Evolutionary conservation across 2,888 invertebrate species (phyloP).

Genomic region (Hyles lineata): DNA sequence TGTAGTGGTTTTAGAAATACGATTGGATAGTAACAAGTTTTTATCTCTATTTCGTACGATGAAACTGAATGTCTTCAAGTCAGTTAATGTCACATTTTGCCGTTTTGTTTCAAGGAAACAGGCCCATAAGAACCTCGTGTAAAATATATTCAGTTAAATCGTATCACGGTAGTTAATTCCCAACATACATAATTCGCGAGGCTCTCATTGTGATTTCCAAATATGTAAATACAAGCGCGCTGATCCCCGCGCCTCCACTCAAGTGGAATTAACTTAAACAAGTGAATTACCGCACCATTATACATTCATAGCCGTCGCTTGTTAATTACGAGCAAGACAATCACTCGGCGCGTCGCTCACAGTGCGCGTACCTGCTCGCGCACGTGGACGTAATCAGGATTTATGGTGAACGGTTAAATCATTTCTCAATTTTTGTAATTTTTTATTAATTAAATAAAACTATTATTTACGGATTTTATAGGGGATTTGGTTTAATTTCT

Average conservation of each 20-base stretch:
- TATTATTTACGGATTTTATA: too few relatives aligned
- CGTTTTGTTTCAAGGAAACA: too few relatives aligned
- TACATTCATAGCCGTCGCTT: slow-evolving; percentile 7
- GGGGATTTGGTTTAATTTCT: too few relatives aligned
- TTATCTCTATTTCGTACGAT: too few relatives aligned
- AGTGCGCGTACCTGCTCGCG: slow-evolving; percentile 2
- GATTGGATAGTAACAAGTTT: too few relatives aligned
- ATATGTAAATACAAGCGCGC: neutral
- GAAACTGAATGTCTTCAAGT: too few relatives aligned
- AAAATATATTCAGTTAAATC: too few relatives aligned
- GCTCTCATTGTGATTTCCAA: neutral
- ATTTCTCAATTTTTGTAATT: neutral
- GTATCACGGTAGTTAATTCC: neutral
- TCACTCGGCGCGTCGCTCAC: neutral
- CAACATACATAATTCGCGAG: neutral
- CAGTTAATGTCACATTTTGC: too few relatives aligned
- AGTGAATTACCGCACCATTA: slow-evolving; percentile 13
- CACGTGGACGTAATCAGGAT: neutral
- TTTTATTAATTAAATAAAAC: too few relatives aligned
- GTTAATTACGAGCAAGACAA: slow-evolving; percentile 3
- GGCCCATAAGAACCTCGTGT: too few relatives aligned
- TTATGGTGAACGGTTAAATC: neutral
- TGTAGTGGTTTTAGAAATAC: too few relatives aligned
- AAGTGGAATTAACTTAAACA: neutral
- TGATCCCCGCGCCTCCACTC: neutral